A percentile compares a stretch with the other conserved stretches of the same genome.
Conservation (phyloP, 2,797 vertebrate species). For the Phoxinus dragarum region DNA sequence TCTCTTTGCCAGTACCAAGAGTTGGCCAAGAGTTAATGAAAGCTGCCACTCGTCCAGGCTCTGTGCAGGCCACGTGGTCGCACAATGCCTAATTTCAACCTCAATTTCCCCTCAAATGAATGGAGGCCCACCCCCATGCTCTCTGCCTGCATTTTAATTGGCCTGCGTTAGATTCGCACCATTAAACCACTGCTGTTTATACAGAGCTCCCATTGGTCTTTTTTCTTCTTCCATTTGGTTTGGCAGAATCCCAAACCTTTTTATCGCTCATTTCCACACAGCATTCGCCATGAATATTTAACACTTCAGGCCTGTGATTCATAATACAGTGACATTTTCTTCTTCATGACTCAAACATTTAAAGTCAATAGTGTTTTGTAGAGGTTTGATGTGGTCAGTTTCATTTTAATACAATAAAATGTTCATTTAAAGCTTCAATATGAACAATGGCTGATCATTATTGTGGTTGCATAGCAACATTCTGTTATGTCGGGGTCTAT, state of each 20-base stretch:
- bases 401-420: neutral
- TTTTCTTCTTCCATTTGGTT: slow-evolving; percentile 59
- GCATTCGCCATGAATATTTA: slow-evolving; percentile 78
- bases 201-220: slow-evolving; percentile 45
- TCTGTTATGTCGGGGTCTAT: neutral
- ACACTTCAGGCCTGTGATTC: slow-evolving; percentile 69
- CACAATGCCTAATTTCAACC: slow-evolving; percentile 83
- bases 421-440: neutral
- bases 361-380: slow-evolving; percentile 29
- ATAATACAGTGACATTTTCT: slow-evolving; percentile 60
- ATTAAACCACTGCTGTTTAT: slow-evolving; percentile 82
- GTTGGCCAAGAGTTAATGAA: slow-evolving; percentile 59
- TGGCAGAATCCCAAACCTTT: slow-evolving; percentile 58
- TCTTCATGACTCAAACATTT: slow-evolving; percentile 36
- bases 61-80: slow-evolving; percentile 75
- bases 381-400: slow-evolving; percentile 25
- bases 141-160: slow-evolving; percentile 78
- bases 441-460: neutral
- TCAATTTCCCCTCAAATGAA: slow-evolving; percentile 83
- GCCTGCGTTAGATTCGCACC: slow-evolving; percentile 78
- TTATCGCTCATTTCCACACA: slow-evolving; percentile 57
- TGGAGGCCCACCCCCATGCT: slow-evolving; percentile 74
- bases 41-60: slow-evolving; percentile 71
- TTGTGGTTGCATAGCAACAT: neutral
- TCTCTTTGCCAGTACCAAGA: slow-evolving; percentile 54